Evolutionary conservation across 1,140 invertebrate species (phyloP).

Genomic region (Drosophila punjabiensis): DNA sequence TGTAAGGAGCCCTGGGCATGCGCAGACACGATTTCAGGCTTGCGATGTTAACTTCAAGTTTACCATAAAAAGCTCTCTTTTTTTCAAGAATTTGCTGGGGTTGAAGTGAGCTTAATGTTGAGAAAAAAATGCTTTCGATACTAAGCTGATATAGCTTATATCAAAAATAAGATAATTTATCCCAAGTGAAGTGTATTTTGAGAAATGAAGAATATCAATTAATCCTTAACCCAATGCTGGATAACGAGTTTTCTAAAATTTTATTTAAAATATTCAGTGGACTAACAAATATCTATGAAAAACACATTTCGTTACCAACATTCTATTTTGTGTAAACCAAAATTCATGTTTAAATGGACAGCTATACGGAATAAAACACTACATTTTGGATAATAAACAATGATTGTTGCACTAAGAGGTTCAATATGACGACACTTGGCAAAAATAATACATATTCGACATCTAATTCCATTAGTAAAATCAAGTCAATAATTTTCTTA

Average conservation of each 20-base stretch:
- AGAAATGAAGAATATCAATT: background rate
- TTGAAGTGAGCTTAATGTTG: slow-evolving; percentile 7
- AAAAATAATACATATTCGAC: slow-evolving; percentile 14
- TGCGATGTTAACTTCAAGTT: background rate
- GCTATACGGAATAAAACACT: background rate
- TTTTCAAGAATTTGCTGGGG: background rate
- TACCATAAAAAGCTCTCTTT: background rate
- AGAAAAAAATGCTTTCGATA: slow-evolving; percentile 19
- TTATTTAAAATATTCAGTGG: background rate
- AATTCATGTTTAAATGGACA: background rate
- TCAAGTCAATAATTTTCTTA: slow-evolving; percentile 60
- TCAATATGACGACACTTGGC: slow-evolving; percentile 14
- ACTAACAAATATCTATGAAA: background rate
- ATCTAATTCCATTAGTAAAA: slow-evolving; percentile 42
- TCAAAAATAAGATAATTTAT: slow-evolving; percentile 1
- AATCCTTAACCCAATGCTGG: background rate
- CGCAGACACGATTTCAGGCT: background rate
- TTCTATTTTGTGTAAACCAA: background rate
- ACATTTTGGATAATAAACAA: slow-evolving; percentile 1
- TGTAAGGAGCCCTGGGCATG: background rate
- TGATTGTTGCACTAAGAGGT: background rate
- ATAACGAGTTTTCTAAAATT: background rate
- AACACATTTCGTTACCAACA: background rate
- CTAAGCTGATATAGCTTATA: slow-evolving; percentile 6
- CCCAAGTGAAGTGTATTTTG: background rate